Base-by-base conservation (phyloP, 2,797 vertebrate species). In the Hypotaenidia philippensis region DNA sequence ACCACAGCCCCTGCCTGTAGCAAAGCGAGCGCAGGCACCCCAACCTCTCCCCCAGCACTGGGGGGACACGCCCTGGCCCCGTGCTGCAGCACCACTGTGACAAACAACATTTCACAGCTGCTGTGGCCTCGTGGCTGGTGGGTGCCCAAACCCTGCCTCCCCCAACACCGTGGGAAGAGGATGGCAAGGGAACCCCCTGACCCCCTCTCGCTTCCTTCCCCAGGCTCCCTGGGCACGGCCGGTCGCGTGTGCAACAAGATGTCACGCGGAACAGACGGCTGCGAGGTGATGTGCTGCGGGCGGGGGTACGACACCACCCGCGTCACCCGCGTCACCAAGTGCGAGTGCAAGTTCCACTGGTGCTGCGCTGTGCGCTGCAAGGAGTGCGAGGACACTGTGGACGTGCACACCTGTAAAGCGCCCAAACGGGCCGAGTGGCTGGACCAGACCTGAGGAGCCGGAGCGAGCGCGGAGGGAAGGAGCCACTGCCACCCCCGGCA, bases 341-440 rank as follows among this genome's bases (percentile, higher is more conserved):
- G 99, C 34, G 99, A 99, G 97, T 99, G 99, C 98, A 99, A 99
- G 97, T 99, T 99, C 98, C 99, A 99, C 96, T 99, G 99, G 99
- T 99, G 99, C 98, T 99, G 99, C 79, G 98, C 99, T 0, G 99
- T 99, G 83, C 98, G 99, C 96, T 99, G 99, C 98, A 98, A 98
- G 89, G 99, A 99, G 97, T 99, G 99, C 19, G 98, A 99, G 97
- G 99, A 99, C 89, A 96, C 98, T 34, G 99, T 99, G 97, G 99
- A 99, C 11, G 93, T 99, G 91, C 99, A 99, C 97, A 99, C 99
- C 2, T 99, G 99, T 97, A 99, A 99, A 96, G 99, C 99, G 4
- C 99, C 99, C 63, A 99, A 99, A 96, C 98, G 98, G 76, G 99
- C 99, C 1, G 99, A 99, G 87, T 99, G 99, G 99, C 47, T 99